Percentiles rank a stretch among this genome's conserved stretches.
These are phyloP conservation scores for Nemotelus nigrinus DNA, from an alignment of 2,888 invertebrate species.

Conservation along the genomic window DNA sequence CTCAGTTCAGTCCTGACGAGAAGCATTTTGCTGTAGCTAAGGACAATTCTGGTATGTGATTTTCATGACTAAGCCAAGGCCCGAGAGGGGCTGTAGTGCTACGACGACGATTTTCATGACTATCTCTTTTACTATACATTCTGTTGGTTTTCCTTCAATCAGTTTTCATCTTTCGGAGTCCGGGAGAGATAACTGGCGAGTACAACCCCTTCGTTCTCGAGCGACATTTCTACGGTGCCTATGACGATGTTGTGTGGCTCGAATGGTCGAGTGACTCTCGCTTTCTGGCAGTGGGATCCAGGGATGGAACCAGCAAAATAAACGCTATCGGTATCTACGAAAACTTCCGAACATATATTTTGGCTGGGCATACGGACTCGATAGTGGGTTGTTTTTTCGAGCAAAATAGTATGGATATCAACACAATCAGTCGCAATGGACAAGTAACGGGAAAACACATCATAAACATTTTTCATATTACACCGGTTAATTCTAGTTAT, in stretches of 20 bases:
- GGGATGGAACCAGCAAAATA: conserved; percentile 87
- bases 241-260: conserved; percentile 85
- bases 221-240: conserved; percentile 81
- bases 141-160: conserved; percentile 48
- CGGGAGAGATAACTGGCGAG: conserved; percentile 80
- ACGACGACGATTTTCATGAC: conserved; percentile 25
- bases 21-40: conserved; percentile 91
- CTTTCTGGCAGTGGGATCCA: conserved; percentile 88
- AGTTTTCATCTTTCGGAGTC: conserved; percentile 88
- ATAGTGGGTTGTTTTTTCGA: conserved; percentile 92
- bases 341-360: conserved; percentile 79
- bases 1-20: conserved; percentile 94
- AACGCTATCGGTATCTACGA: conserved; percentile 78
- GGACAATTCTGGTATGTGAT: conserved; percentile 76
- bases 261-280: conserved; percentile 95
- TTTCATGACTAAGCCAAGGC: neutral
- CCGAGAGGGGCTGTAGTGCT: too few species aligned
- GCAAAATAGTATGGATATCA: conserved; percentile 82
- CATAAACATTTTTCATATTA: neutral
- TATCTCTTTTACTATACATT: neutral
- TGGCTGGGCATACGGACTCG: conserved; percentile 86
- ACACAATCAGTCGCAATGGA: conserved; percentile 85
- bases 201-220: conserved; percentile 90
- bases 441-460: conserved; percentile 69
- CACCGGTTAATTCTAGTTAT: conserved; percentile 52